phyloP scores from a whole-genome alignment of 2,888 invertebrate species.

The Gibbula magus region DNA sequence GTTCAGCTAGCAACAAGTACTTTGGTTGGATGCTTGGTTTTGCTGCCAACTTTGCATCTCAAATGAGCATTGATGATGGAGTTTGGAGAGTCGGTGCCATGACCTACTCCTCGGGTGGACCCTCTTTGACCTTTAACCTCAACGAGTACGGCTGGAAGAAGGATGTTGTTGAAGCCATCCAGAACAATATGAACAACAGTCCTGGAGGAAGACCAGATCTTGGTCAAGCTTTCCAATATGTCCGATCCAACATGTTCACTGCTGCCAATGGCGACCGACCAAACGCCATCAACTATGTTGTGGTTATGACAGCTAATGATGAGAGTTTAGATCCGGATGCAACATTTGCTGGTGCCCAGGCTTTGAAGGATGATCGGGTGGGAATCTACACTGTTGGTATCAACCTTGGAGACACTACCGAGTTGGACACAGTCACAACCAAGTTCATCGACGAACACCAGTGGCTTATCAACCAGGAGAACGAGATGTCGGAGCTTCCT shows the following conservation, averaged over 20 bases:
- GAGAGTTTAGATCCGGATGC: neutral
- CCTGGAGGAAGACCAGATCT: slow-evolving; percentile 35
- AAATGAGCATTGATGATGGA: slow-evolving; percentile 49
- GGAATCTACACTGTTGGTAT: slow-evolving; percentile 42
- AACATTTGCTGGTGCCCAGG: neutral
- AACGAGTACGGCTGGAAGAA: slow-evolving; percentile 45
- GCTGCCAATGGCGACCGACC: slow-evolving; percentile 39
- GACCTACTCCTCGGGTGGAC: slow-evolving; percentile 42
- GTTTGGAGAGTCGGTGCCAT: slow-evolving; percentile 54
- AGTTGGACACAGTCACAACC: slow-evolving; percentile 60
- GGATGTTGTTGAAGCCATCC: slow-evolving; percentile 37
- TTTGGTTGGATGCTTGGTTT: slow-evolving; percentile 46
- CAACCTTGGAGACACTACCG: slow-evolving; percentile 43
- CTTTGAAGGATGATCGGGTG: slow-evolving; percentile 14
- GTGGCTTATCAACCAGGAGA: slow-evolving; percentile 41
- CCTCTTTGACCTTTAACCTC: slow-evolving; percentile 48
- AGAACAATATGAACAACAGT: slow-evolving; percentile 3
- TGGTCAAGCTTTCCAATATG: slow-evolving; percentile 36
- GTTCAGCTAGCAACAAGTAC: slow-evolving; percentile 47
- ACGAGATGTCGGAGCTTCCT: slow-evolving; percentile 49
- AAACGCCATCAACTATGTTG: slow-evolving; percentile 39
- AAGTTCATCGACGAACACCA: slow-evolving; percentile 49
- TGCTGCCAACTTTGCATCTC: slow-evolving; percentile 38
- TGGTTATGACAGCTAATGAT: slow-evolving; percentile 43
- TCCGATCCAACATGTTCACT: slow-evolving; percentile 30